Base-by-base conservation (phyloP, 30 jellyfish, hydroid and myxozoan species). In the Hydractinia echinata region DNA sequence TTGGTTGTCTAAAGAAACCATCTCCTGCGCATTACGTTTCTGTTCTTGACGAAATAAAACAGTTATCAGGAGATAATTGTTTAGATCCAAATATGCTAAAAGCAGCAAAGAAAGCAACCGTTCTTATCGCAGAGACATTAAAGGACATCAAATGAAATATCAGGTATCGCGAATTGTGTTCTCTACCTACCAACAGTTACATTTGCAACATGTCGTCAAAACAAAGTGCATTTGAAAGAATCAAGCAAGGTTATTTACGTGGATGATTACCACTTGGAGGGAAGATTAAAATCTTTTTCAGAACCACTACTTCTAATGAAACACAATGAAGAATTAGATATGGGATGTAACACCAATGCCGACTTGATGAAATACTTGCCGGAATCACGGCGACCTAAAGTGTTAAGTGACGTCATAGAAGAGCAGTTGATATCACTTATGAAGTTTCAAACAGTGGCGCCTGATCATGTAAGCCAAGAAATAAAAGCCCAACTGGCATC, bases 111-210 rank as follows among this genome's bases (percentile, higher is more conserved):
- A 50, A 60, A n/a, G 95, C 87, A 58, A 30, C 55, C 16, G 19
- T 64, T 51, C 74, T 64, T 64, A 51, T 51, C 74, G 39, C 74
- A 64, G 39, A n/a, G 51, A n/a, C 74, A 1, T 13, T 44, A 64
- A 5, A 7, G 39, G 18, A 69, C 83, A 14, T 49, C 76, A 6
- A 64, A 56, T 55, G 73, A 55, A 1, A 16, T 19, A 5, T 0
- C 18, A 44, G 44, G 44, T 30, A 30, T 30, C 44, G 44, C 44
- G 44, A 30, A 30, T 30, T 30, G 44, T 30, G 44, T 30, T 30
- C 81, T 89, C 55, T 66, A 51, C 68, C 83, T 89, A 60, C 96
- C 96, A 51, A 89, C 95, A 51, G 53, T 16, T 20, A 11, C 51
- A 8, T 86, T 80, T 15, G 68, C 51, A 10, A 53, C 53, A 51